phyloP scores from a whole-genome alignment of 1,140 invertebrate genomes.

The Zophobas morio region DNA sequence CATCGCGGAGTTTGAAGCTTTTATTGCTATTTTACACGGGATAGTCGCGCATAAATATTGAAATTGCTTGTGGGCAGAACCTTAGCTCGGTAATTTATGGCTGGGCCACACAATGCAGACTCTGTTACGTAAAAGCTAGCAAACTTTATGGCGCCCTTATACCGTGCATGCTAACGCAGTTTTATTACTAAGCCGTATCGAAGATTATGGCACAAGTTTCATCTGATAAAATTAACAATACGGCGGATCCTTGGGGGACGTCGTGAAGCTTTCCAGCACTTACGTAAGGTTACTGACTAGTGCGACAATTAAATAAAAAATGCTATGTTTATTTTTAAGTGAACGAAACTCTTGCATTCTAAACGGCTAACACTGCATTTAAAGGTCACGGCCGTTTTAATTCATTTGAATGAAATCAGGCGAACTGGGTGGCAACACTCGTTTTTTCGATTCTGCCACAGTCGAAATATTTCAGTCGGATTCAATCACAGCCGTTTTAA shows the following conservation, averaged over 20 bases:
- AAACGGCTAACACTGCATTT: not conserved
- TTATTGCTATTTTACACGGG: constrained; percentile 21
- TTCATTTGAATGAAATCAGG: not conserved
- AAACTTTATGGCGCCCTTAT: constrained; percentile 22
- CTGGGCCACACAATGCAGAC: not conserved
- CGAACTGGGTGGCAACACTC: too few species aligned
- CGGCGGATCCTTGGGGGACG: constrained; percentile 11
- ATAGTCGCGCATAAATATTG: constrained; percentile 17
- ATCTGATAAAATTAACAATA: constrained; percentile 36
- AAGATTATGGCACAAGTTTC: constrained; percentile 19
- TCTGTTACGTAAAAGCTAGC: constrained; percentile 22
- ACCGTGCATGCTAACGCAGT: constrained; percentile 12
- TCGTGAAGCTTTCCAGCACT: not conserved
- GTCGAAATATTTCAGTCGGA: constrained; percentile 5
- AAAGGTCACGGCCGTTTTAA: not conserved
- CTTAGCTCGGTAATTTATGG: constrained; percentile 10
- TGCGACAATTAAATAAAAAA: not conserved
- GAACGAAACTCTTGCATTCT: too few species aligned
- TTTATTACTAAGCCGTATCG: constrained; percentile 25
- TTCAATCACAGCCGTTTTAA: constrained; percentile 9
- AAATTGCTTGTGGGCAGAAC: constrained; percentile 8
- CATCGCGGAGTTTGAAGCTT: not conserved
- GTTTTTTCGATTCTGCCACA: not conserved
- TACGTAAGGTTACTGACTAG: not conserved
- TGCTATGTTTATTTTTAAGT: not conserved